Conservation (phyloP, 2,888 invertebrate genomes). For the Lacanobia wlatinum region DNA sequence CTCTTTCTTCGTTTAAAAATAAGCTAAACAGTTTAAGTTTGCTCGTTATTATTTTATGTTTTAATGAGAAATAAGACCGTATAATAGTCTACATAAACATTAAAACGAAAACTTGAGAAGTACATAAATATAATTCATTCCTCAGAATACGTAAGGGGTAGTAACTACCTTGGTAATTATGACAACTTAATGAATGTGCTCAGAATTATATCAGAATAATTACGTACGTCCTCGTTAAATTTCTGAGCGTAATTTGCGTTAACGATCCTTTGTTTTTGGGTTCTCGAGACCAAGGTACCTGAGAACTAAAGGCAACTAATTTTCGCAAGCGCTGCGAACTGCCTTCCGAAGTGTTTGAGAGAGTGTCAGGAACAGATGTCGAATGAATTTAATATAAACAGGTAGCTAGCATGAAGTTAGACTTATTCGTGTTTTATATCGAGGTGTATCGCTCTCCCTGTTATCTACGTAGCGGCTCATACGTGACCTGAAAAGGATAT, state of each 20-base stretch:
- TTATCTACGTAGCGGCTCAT: constrained; percentile 56
- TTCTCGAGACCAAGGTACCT: constrained; percentile 42
- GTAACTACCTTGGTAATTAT: constrained; percentile 57
- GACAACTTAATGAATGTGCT: constrained; percentile 65
- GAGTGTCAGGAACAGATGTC: constrained; percentile 65
- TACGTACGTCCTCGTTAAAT: constrained; percentile 58
- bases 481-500: constrained; percentile 66
- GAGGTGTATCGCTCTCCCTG: constrained; percentile 49
- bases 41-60: constrained; percentile 47
- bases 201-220: constrained; percentile 64
- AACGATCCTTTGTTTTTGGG: constrained; percentile 68
- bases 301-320: constrained; percentile 62
- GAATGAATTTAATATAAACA: constrained; percentile 64
- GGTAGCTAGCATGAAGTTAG: constrained; percentile 39
- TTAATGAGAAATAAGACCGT: constrained; percentile 33
- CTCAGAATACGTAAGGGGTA: constrained; percentile 43
- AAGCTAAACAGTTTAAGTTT: constrained; percentile 47
- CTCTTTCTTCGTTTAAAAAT: constrained; percentile 42
- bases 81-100: constrained; percentile 45
- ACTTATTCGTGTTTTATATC: constrained; percentile 54
- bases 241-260: constrained; percentile 63
- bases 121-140: constrained; percentile 51
- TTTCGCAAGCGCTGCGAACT: constrained; percentile 49
- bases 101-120: constrained; percentile 46
- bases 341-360: constrained; percentile 40